Percentiles rank a stretch among this genome's conserved stretches.
Conservation (phyloP, 2,888 invertebrate genomes). For the Boloria selene region DNA sequence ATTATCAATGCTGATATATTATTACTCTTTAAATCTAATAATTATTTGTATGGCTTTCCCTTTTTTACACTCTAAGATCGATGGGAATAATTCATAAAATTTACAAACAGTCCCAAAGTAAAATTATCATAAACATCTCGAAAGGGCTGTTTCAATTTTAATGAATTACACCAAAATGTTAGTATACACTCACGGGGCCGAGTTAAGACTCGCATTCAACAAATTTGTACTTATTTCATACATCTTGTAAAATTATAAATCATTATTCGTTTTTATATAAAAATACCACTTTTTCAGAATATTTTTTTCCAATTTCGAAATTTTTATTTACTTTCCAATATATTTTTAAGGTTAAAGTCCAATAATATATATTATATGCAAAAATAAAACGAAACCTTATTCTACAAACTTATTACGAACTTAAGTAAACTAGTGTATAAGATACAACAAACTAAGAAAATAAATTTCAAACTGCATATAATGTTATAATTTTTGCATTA, state of each 20-base stretch:
- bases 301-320: constrained; percentile 65
- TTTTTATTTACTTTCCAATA: constrained; percentile 53
- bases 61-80: constrained; percentile 62
- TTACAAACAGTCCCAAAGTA: constrained; percentile 52
- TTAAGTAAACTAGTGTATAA: constrained; percentile 34
- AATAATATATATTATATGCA: constrained; percentile 36
- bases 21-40: constrained; percentile 78
- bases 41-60: constrained; percentile 71
- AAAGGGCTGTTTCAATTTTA: constrained; percentile 56
- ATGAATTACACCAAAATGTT: constrained; percentile 57
- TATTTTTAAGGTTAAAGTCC: constrained; percentile 48
- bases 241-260: constrained; percentile 58
- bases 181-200: constrained; percentile 65
- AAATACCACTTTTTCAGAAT: constrained; percentile 71
- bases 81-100: constrained; percentile 57
- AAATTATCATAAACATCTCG: constrained; percentile 26
- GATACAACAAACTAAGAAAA: constrained; percentile 37
- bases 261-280: constrained; percentile 65
- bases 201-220: constrained; percentile 61
- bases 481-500: constrained; percentile 10
- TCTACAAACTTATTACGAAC: constrained; percentile 36
- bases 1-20: constrained; percentile 81
- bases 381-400: constrained; percentile 38
- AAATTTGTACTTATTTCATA: constrained; percentile 75
- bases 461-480: constrained; percentile 11